Evolutionary conservation across 2,113 vertebrate species (phyloP).

Genomic region (Clarias gariepinus): DNA sequence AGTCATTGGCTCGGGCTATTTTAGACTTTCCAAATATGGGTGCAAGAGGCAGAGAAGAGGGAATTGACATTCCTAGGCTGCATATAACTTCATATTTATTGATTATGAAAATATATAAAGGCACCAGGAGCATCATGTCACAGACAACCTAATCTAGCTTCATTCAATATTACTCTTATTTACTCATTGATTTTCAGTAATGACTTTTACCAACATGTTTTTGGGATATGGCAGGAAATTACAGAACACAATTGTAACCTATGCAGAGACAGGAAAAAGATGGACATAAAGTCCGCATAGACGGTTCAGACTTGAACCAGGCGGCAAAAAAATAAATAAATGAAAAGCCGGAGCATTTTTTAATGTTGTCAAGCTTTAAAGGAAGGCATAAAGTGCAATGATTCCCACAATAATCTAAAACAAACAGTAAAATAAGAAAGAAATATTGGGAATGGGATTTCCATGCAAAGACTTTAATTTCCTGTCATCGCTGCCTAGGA

Average conservation of each 20-base stretch:
- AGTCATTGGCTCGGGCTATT: not conserved
- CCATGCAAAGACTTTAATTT: not conserved
- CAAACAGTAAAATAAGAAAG: not conserved
- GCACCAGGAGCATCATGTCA: not conserved
- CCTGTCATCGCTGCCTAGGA: not conserved
- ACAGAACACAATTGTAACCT: not conserved
- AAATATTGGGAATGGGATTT: not conserved
- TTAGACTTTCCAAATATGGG: not conserved
- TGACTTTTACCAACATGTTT: not conserved
- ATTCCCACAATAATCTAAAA: not conserved
- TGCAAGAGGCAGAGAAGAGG: not conserved
- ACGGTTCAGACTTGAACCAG: not conserved
- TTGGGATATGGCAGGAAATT: not conserved
- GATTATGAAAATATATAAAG: not conserved
- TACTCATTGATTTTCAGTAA: not conserved
- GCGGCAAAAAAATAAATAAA: not conserved
- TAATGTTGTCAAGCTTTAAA: not conserved
- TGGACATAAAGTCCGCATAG: not conserved
- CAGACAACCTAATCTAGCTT: not conserved
- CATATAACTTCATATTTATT: not conserved
- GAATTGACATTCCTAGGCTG: not conserved
- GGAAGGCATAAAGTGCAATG: not conserved
- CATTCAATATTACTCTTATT: not conserved
- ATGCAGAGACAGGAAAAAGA: not conserved
- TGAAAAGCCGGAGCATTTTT: not conserved